phyloP scores from a whole-genome alignment of 2,113 vertebrate species.

The Hiodon alosoides region DNA sequence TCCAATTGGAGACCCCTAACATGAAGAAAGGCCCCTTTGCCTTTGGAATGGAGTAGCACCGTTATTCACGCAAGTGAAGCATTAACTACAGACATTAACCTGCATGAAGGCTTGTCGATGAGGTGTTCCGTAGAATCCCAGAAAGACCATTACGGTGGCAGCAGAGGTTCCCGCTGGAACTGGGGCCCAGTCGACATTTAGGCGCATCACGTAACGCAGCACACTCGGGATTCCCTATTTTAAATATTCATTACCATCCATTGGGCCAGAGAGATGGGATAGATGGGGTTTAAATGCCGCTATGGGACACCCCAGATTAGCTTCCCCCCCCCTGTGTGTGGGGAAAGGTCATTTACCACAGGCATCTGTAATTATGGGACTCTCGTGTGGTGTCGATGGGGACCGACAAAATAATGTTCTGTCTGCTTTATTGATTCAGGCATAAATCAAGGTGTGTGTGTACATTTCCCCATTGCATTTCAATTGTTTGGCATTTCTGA shows the following conservation, averaged over 20 bases:
- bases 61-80: no score
- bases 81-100: no score
- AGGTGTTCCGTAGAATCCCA: no score
- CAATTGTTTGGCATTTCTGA: background rate
- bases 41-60: no score
- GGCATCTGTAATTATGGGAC: constrained; percentile 14
- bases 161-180: background rate
- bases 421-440: background rate
- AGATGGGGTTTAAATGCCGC: background rate
- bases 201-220: background rate
- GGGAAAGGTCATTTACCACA: constrained; percentile 11
- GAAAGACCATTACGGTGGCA: no score
- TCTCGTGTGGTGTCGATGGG: background rate
- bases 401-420: constrained; percentile 7
- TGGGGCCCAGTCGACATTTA: background rate
- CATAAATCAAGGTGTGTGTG: background rate
- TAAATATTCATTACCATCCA: constrained; percentile 8
- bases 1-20: no score
- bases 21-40: no score
- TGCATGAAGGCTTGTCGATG: no score
- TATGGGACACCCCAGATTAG: background rate
- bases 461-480: background rate
- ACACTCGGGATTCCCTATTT: background rate
- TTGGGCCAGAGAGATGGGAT: background rate
- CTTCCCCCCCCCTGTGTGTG: background rate